Conservation (phyloP, 2,113 vertebrate species). For the Paedocypris sp. region DNA sequence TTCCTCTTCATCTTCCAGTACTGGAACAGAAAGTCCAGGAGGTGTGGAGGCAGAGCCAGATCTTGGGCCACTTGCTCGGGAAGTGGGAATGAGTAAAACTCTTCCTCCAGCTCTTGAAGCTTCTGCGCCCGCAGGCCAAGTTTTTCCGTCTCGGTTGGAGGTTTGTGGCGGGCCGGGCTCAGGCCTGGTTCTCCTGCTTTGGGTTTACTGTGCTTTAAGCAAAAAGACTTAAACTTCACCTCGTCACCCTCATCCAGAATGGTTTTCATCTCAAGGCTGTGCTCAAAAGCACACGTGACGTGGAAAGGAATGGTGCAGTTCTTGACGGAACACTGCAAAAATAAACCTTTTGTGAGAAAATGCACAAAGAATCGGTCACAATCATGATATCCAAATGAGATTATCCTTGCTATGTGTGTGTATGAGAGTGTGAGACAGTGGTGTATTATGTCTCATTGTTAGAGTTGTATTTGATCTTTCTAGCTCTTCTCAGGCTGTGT, state of each 20-base stretch:
- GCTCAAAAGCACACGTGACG: slow-evolving; percentile 98
- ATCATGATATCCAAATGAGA: background rate
- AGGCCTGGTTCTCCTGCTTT: slow-evolving; percentile 66
- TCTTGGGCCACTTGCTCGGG: slow-evolving; percentile 72
- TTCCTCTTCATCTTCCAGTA: slow-evolving; percentile 98
- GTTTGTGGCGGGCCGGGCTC: slow-evolving; percentile 67
- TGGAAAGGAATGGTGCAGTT: slow-evolving; percentile 97
- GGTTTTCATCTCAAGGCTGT: slow-evolving; percentile 96
- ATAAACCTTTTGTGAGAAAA: background rate
- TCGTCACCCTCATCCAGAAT: slow-evolving; percentile 92
- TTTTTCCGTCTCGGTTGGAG: slow-evolving; percentile 70
- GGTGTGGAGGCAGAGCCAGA: slow-evolving; percentile 64
- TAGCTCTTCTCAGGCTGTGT: no score
- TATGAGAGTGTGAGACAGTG: no score
- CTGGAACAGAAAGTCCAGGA: slow-evolving; percentile 88
- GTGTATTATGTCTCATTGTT: no score
- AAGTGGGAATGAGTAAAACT: slow-evolving; percentile 79
- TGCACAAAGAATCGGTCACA: background rate
- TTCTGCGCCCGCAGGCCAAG: slow-evolving; percentile 82
- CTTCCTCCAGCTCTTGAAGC: slow-evolving; percentile 87
- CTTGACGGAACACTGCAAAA: slow-evolving; percentile 84
- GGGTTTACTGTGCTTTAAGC: slow-evolving; percentile 90
- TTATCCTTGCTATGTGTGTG: no score
- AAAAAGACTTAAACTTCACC: slow-evolving; percentile 94
- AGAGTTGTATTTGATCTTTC: no score